A percentile compares a stretch with the other conserved stretches of the same genome.
Conservation (phyloP, 2,888 invertebrate genomes). For the Isotomurus palustris region DNA sequence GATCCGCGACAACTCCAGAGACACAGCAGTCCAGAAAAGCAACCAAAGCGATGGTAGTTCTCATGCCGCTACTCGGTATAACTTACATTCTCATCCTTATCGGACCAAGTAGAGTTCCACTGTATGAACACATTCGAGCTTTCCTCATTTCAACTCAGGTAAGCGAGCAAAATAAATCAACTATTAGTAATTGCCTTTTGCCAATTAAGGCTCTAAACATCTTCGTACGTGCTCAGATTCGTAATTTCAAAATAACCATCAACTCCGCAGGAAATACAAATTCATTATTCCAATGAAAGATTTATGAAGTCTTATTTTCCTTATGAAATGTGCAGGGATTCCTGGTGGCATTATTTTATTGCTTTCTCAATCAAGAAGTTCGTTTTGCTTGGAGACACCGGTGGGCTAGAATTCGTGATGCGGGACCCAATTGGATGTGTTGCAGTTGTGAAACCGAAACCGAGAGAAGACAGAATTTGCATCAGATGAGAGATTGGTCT, state of each 20-base stretch:
- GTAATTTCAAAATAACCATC: neutral
- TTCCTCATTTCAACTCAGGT: conserved; percentile 86
- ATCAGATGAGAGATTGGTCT: conserved; percentile 57
- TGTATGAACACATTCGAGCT: conserved; percentile 74
- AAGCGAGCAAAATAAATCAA: too few species aligned
- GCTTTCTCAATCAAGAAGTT: conserved; percentile 88
- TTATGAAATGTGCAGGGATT: conserved; percentile 78
- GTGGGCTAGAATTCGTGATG: conserved; percentile 68
- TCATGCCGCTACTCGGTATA: conserved; percentile 85
- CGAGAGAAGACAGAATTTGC: conserved; percentile 13
- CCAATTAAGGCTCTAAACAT: too few species aligned
- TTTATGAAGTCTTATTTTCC: conserved; percentile 6
- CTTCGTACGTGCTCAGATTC: too few species aligned
- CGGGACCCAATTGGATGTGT: conserved; percentile 48
- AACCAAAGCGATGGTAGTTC: conserved; percentile 37
- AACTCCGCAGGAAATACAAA: too few species aligned
- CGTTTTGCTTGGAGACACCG: conserved; percentile 77
- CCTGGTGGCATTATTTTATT: conserved; percentile 83
- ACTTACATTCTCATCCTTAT: conserved; percentile 81
- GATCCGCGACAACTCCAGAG: conserved; percentile 83
- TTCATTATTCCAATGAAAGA: neutral
- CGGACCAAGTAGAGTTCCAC: conserved; percentile 67
- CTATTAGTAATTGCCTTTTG: too few species aligned
- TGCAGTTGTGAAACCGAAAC: conserved; percentile 16
- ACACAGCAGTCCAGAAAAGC: conserved; percentile 87